Evolutionary conservation across 1,140 invertebrate species (phyloP).

Genomic region (Temnothorax nylanderi): DNA sequence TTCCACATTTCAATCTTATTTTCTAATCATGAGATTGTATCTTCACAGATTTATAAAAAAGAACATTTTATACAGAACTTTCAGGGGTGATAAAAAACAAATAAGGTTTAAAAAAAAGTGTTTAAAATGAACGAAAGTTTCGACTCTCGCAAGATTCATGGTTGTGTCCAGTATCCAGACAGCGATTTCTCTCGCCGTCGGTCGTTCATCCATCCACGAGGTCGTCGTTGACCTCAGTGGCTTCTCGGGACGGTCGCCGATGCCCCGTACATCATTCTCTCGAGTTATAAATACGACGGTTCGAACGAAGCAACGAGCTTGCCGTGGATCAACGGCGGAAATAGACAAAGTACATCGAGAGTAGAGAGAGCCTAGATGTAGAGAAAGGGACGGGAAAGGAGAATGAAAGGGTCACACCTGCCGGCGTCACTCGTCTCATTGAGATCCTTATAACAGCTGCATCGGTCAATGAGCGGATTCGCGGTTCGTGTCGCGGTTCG

Average conservation of each 20-base stretch:
- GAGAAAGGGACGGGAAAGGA: slow-evolving; percentile 67
- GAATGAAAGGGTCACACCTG: slow-evolving; percentile 77
- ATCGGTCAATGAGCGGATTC: slow-evolving; percentile 79
- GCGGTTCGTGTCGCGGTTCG: slow-evolving; percentile 40
- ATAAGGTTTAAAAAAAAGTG: neutral
- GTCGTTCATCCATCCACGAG: slow-evolving; percentile 71
- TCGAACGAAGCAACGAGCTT: slow-evolving; percentile 56
- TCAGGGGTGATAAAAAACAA: neutral
- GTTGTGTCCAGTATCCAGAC: slow-evolving; percentile 32
- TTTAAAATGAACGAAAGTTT: neutral
- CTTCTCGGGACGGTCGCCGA: slow-evolving; percentile 68
- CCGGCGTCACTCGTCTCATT: slow-evolving; percentile 80
- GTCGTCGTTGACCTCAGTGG: slow-evolving; percentile 33
- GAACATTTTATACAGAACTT: neutral
- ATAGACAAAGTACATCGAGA: slow-evolving; percentile 22
- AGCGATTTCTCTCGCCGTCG: slow-evolving; percentile 36
- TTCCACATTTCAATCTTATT: neutral
- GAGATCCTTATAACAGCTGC: slow-evolving; percentile 81
- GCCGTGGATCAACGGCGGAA: slow-evolving; percentile 38
- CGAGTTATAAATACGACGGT: slow-evolving; percentile 78
- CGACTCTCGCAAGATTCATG: neutral
- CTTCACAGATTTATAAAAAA: neutral
- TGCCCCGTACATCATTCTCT: slow-evolving; percentile 78
- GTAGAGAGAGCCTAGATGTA: slow-evolving; percentile 7
- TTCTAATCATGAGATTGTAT: neutral